A percentile compares a stretch with the other conserved stretches of the same genome.
Conservation (phyloP, 2,113 vertebrate genomes). For the Ondatra zibethicus region DNA sequence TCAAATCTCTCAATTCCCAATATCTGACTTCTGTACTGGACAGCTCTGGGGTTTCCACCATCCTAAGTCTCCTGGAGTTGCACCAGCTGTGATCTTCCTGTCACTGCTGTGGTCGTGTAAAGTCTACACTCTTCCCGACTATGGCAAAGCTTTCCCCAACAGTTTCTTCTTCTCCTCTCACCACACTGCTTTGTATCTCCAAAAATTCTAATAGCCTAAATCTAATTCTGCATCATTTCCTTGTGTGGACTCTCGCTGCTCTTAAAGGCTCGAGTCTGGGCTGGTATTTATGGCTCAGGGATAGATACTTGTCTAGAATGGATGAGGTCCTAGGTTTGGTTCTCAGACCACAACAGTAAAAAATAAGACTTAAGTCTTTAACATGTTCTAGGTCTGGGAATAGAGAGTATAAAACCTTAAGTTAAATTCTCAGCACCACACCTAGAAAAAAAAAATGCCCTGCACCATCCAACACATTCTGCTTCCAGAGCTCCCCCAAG, state of each 20-base stretch:
- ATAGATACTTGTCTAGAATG: not conserved
- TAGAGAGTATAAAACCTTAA: not conserved
- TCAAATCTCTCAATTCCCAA: not conserved
- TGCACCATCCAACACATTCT: not conserved
- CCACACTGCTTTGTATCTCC: not conserved
- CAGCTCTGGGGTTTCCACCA: not conserved
- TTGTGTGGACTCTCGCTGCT: not conserved
- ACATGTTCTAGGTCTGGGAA: not conserved
- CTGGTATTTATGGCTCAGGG: not conserved
- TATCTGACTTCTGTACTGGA: not conserved
- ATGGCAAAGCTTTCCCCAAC: not conserved
- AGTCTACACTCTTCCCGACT: not conserved
- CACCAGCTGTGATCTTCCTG: not conserved
- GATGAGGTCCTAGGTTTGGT: not conserved
- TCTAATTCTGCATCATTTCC: not conserved
- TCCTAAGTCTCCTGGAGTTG: not conserved
- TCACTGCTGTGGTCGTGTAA: accelerated
- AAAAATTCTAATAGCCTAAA: not conserved
- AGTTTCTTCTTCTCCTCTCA: not conserved
- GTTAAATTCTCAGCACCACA: not conserved
- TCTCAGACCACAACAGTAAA: not conserved
- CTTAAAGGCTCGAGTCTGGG: not conserved
- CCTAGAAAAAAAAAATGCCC: not conserved
- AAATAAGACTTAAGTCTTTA: not conserved
- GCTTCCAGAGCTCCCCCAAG: not conserved